phyloP scores from a whole-genome alignment of 2,888 invertebrate genomes.

The Argynnis bischoffii region DNA sequence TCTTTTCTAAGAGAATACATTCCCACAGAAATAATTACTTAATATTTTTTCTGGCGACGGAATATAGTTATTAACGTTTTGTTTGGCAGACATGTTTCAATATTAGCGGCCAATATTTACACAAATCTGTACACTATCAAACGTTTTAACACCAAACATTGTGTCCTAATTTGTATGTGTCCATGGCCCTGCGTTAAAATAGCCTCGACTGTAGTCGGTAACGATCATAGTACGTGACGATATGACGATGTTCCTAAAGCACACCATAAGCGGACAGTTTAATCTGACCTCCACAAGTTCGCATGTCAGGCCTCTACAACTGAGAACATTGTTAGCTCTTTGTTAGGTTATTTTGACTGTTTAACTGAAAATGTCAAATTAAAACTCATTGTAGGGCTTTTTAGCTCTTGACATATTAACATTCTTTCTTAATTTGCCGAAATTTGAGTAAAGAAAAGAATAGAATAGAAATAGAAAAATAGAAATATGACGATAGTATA shows the following conservation, averaged over 20 bases:
- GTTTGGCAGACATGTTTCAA: slow-evolving; percentile 68
- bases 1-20: slow-evolving; percentile 18
- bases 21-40: slow-evolving; percentile 50
- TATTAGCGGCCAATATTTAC: slow-evolving; percentile 68
- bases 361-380: background rate
- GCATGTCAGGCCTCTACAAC: slow-evolving; percentile 35
- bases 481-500: too few species aligned
- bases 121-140: slow-evolving; percentile 69
- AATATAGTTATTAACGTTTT: slow-evolving; percentile 60
- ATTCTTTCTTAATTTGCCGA: too few species aligned
- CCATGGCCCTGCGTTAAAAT: slow-evolving; percentile 44
- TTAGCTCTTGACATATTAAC: too few species aligned
- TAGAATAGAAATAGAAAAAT: too few species aligned
- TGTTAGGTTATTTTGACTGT: background rate
- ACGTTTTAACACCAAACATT: slow-evolving; percentile 75
- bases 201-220: slow-evolving; percentile 38
- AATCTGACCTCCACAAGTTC: slow-evolving; percentile 34
- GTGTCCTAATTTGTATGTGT: slow-evolving; percentile 60
- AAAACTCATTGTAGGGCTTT: too few species aligned
- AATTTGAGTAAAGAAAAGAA: too few species aligned
- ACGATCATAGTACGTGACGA: slow-evolving; percentile 39
- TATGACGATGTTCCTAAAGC: slow-evolving; percentile 32
- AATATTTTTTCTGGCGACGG: slow-evolving; percentile 53
- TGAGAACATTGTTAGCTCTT: slow-evolving; percentile 22
- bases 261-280: slow-evolving; percentile 34